These are phyloP conservation scores for Microtus oregoni DNA, from an alignment of 2,113 vertebrate genomes.

Conservation along the genomic window DNA sequence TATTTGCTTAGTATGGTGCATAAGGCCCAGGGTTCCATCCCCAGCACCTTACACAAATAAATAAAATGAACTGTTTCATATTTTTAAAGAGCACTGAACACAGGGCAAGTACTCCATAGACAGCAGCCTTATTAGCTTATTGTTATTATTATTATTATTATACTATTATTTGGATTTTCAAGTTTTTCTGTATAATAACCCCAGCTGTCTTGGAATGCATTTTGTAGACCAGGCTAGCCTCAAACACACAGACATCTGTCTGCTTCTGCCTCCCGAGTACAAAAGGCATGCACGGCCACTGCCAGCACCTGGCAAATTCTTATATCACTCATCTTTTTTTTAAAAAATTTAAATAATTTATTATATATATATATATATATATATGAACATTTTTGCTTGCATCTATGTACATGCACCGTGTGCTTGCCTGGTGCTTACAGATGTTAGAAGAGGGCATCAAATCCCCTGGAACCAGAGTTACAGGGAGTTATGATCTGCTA, in stretches of 20 bases:
- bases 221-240: no score
- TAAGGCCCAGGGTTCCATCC: not conserved
- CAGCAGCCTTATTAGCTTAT: not conserved
- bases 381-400: not conserved
- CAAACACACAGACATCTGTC: no score
- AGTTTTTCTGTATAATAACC: no score
- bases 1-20: not conserved
- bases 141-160: not conserved
- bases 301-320: no score
- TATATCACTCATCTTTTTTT: no score
- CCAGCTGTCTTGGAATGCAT: no score
- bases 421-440: not conserved
- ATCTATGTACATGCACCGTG: not conserved
- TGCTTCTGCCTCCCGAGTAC: no score
- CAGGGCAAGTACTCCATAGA: not conserved
- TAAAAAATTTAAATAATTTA: not conserved
- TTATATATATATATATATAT: not conserved
- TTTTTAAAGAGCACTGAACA: not conserved
- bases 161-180: no score
- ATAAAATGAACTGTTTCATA: not conserved
- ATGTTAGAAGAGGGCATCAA: not conserved
- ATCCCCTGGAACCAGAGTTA: not conserved
- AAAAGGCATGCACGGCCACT: no score
- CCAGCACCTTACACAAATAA: not conserved
- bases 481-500: not conserved